Evolutionary conservation across 2,113 vertebrate species (phyloP).

Genomic region (Silurus glanis): DNA sequence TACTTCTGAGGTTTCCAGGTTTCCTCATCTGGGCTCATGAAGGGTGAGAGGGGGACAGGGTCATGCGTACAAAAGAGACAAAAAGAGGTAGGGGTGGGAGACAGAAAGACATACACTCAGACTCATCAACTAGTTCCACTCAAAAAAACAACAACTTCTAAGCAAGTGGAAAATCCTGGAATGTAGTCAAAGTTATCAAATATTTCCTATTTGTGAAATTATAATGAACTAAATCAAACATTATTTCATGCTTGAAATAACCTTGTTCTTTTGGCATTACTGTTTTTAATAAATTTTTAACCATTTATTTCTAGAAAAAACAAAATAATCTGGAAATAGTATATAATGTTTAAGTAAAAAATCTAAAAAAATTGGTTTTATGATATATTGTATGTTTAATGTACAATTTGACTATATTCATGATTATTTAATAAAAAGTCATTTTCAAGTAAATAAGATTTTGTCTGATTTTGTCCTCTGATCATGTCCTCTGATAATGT

Average conservation of each 20-base stretch:
- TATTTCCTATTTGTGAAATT: background rate
- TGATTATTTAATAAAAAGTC: background rate
- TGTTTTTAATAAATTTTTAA: too few species aligned
- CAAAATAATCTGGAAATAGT: background rate
- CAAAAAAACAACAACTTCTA: background rate
- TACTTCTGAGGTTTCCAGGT: constrained; percentile 52
- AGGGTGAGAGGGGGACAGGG: constrained; percentile 21
- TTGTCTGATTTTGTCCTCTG: background rate
- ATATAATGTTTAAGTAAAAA: background rate
- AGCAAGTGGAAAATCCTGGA: background rate
- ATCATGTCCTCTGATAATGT: background rate
- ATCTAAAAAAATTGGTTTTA: background rate
- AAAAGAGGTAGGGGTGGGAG: constrained; percentile 5
- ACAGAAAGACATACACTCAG: constrained; percentile 16
- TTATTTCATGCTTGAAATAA: background rate
- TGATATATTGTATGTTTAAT: background rate
- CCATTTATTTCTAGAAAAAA: background rate
- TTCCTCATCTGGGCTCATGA: constrained; percentile 43
- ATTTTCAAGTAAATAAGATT: background rate
- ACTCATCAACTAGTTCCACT: background rate
- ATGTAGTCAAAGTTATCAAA: background rate
- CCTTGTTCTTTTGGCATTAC: background rate
- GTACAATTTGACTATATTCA: background rate
- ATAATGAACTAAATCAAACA: background rate
- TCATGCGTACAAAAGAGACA: constrained; percentile 46